Conservation (phyloP, 2,888 invertebrate genomes). For the Lissonota sp. region DNA sequence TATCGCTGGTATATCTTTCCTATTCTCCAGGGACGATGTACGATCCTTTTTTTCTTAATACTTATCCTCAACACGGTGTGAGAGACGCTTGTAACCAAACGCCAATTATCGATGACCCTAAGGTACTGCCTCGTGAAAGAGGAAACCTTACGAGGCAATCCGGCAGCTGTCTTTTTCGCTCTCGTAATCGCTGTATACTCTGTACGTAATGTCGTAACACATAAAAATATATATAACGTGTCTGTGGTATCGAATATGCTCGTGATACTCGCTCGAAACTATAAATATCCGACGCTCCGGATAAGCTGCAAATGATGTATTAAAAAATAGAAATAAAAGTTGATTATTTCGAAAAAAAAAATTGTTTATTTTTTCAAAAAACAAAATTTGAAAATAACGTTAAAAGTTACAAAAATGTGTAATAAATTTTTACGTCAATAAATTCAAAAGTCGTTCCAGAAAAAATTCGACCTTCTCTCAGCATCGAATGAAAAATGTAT, state of each 20-base stretch:
- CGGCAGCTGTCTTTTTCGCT: conserved; percentile 24
- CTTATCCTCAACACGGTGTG: background rate
- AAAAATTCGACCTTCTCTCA: too few relatives aligned
- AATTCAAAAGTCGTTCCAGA: too few relatives aligned
- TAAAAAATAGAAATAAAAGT: too few relatives aligned
- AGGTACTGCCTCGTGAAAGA: conserved; percentile 73
- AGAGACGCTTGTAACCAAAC: conserved; percentile 77
- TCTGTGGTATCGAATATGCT: conserved; percentile 20
- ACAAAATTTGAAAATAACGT: too few relatives aligned
- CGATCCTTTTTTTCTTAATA: conserved; percentile 56
- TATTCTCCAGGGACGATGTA: conserved; percentile 50
- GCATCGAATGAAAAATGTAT: background rate
- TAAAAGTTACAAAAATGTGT: too few relatives aligned
- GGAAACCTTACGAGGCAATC: conserved; percentile 73
- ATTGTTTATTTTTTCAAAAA: too few relatives aligned
- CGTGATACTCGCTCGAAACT: too few relatives aligned
- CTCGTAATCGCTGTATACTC: conserved; percentile 31
- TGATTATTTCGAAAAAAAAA: too few relatives aligned
- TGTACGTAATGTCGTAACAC: conserved; percentile 20
- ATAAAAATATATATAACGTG: conserved; percentile 19
- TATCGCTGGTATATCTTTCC: conserved; percentile 37
- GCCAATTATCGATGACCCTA: conserved; percentile 82
- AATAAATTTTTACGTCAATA: too few relatives aligned
- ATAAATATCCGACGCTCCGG: too few relatives aligned
- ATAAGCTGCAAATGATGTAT: too few relatives aligned